phyloP scores from a whole-genome alignment of 2,888 invertebrate genomes.

The Drepana falcataria region DNA sequence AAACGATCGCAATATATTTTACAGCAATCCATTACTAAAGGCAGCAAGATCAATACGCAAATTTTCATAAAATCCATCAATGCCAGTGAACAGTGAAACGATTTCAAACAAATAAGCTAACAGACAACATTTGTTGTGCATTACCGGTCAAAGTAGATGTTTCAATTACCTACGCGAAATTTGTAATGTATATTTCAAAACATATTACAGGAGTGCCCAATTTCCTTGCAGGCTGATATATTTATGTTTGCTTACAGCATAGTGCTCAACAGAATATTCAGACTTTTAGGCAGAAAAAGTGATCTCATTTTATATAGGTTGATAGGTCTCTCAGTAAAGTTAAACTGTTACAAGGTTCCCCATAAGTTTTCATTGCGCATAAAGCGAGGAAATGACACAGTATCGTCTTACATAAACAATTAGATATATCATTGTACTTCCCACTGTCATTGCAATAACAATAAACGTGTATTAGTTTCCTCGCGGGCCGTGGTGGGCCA shows the following conservation, averaged over 20 bases:
- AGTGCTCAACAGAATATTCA: not conserved
- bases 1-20: not conserved
- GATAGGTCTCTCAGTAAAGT: not conserved
- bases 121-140: not conserved
- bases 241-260: not conserved
- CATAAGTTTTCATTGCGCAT: not conserved
- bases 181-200: not conserved
- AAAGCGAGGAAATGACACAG: conserved; percentile 1
- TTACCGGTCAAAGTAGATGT: not conserved
- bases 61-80: not conserved
- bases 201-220: not conserved
- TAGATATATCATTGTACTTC: not conserved
- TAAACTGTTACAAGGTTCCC: not conserved
- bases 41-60: not conserved
- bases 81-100: not conserved
- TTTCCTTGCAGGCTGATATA: not conserved
- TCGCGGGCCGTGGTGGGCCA: too few relatives aligned
- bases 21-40: not conserved
- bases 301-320: not conserved
- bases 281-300: not conserved
- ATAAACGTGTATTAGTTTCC: not conserved
- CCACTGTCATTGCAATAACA: not conserved
- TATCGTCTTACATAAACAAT: conserved; percentile 1
- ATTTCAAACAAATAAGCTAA: not conserved
- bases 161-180: not conserved